Evolutionary conservation across 1,140 invertebrate species (phyloP), one percentile per base, ranked within the genome.

Genomic region (Agrypnia vestita): DNA sequence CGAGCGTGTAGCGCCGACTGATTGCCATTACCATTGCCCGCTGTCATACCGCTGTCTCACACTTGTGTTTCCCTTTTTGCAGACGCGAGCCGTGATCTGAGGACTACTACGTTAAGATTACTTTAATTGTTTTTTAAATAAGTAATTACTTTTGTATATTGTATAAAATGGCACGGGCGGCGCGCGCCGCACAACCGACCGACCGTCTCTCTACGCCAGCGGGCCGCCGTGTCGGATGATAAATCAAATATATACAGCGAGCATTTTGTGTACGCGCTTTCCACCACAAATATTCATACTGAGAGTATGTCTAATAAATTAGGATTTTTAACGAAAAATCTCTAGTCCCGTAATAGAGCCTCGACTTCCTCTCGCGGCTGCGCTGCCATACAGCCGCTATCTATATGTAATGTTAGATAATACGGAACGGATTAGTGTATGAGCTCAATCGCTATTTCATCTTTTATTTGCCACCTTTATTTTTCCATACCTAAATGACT

Each of bases 81-180:
- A 81, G 86, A 89, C 88, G 85, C 86, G 87, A 87, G 87, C 87
- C 87, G 88, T 88, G 89, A 89, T 90, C 89, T 89, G 89, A 89
- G 89, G 89, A 88, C 80, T 81, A 81, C 75, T 89, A 89, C 86
- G 86, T 86, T 89, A 89, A 90, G 88, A 90, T 88, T 88, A 89
- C 88, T 79, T 79, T 79, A 81, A 81, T 79, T 78, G 76, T 89
- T 80, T 89, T 90, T 90, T 90, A 89, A 90, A 87, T 89, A 89
- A 89, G 87, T 89, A 90, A 89, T 87, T 89, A 88, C 89, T 90
- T 89, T 90, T 90, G 89, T 90, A 90, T 90, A 90, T 90, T 90
- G 87, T 89, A 89, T 89, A 86, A 89, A 89, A 88, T 89, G 88
- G 88, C 88, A 88, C 88, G 87, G 87, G 88, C 53, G 79, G 51